phyloP scores from a whole-genome alignment of 2,113 vertebrate genomes.

The Pseudorhombus dupliciocellatus region DNA sequence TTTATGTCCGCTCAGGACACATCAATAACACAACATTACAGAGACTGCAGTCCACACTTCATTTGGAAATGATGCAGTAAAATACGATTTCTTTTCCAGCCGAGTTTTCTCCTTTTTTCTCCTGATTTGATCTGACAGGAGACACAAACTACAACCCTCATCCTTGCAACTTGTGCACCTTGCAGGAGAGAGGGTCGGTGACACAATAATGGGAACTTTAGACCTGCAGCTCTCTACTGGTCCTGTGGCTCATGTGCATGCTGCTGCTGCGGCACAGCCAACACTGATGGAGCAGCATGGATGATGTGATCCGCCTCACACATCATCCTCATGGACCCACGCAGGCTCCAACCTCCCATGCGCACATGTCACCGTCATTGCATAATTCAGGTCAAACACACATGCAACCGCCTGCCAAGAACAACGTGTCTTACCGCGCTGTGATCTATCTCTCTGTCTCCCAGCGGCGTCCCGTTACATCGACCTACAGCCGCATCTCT shows the following conservation, averaged over 20 bases:
- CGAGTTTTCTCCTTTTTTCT: background rate
- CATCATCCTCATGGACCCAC: conserved; percentile 26
- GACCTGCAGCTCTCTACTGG: background rate
- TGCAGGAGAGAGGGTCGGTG: background rate
- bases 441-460: conserved; percentile 44
- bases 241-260: background rate
- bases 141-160: background rate
- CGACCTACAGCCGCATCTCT: conserved; percentile 44
- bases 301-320: background rate
- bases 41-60: background rate
- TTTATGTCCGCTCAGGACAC: background rate
- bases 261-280: conserved; percentile 18
- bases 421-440: conserved; percentile 64
- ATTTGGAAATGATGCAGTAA: background rate
- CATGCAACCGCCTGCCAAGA: conserved; percentile 31
- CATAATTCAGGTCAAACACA: conserved; percentile 71
- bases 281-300: conserved; percentile 19
- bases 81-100: background rate
- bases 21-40: background rate
- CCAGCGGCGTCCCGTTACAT: conserved; percentile 53
- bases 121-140: background rate
- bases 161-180: conserved; percentile 6
- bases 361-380: conserved; percentile 62
- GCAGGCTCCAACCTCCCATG: conserved; percentile 14
- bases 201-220: background rate